These are phyloP conservation scores for Cepaea nemoralis DNA, from an alignment of 1,140 invertebrate genomes.

Conservation along the genomic window DNA sequence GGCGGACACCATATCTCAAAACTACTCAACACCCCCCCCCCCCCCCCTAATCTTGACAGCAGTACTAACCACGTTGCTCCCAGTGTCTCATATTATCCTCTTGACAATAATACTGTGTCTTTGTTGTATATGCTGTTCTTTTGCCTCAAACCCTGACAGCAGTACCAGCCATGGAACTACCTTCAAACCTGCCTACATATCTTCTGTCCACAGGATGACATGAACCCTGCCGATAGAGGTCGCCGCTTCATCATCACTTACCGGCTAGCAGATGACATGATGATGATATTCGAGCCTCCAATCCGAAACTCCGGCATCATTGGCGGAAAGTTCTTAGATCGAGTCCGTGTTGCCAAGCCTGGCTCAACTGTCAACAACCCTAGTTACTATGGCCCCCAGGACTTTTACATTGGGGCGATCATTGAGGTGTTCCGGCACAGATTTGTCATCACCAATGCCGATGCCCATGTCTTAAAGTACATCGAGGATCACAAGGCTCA, in stretches of 20 bases:
- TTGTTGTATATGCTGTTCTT: no score
- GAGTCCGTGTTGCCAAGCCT: constrained; percentile 70
- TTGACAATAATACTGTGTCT: no score
- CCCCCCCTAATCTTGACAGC: background rate
- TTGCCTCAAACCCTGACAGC: no score
- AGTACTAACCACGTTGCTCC: background rate
- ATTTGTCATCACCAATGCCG: constrained; percentile 71
- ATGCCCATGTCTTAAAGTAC: constrained; percentile 71
- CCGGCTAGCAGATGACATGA: constrained; percentile 71
- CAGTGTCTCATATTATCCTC: no score
- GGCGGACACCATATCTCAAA: no score
- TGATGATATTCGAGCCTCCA: constrained; percentile 71
- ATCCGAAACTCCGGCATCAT: constrained; percentile 71
- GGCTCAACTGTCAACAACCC: constrained; percentile 65
- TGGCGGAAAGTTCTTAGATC: constrained; percentile 72
- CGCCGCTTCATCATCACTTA: constrained; percentile 72
- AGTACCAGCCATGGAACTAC: no score
- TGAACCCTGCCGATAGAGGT: constrained; percentile 68
- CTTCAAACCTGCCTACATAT: no score
- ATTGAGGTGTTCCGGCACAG: constrained; percentile 70
- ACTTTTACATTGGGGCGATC: constrained; percentile 71
- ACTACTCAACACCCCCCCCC: no score
- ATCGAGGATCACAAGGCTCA: constrained; percentile 69
- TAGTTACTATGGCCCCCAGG: constrained; percentile 70
- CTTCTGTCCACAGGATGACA: constrained; percentile 61